phyloP scores from a whole-genome alignment of 2,113 vertebrate species.

The Cyprinus carpio region DNA sequence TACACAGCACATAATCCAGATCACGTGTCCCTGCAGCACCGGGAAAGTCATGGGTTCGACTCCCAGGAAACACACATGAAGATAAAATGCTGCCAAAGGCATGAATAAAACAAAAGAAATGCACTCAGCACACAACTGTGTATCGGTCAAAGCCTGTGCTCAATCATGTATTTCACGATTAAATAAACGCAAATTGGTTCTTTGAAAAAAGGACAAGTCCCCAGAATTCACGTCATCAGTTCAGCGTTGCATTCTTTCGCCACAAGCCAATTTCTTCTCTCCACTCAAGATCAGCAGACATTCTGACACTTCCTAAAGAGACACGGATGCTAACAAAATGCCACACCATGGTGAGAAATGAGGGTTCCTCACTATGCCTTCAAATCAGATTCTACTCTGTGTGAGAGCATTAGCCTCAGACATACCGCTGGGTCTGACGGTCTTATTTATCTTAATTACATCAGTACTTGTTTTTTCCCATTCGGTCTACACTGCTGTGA shows the following conservation, averaged over 20 bases:
- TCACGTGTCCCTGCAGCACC: not conserved
- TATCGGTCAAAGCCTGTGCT: too few species aligned
- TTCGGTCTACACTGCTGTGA: not conserved
- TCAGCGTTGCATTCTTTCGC: not conserved
- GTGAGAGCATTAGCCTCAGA: not conserved
- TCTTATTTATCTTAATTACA: conserved; percentile 10
- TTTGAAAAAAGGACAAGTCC: not conserved
- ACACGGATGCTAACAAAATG: conserved; percentile 8
- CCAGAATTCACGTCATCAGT: not conserved
- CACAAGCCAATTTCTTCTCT: not conserved
- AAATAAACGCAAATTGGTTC: not conserved
- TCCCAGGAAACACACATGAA: not conserved
- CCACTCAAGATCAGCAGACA: not conserved
- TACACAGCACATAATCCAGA: not conserved
- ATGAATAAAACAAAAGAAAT: not conserved
- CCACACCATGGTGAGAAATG: conserved; percentile 29
- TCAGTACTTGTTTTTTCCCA: not conserved
- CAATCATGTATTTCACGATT: not conserved
- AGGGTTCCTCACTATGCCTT: not conserved
- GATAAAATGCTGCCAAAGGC: too few species aligned
- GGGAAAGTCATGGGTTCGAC: not conserved
- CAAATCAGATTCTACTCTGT: not conserved
- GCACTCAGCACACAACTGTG: not conserved
- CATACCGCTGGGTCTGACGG: not conserved
- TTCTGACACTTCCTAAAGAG: not conserved